Conservation (phyloP, 2,113 vertebrate species). For the Centropus bengalensis region DNA sequence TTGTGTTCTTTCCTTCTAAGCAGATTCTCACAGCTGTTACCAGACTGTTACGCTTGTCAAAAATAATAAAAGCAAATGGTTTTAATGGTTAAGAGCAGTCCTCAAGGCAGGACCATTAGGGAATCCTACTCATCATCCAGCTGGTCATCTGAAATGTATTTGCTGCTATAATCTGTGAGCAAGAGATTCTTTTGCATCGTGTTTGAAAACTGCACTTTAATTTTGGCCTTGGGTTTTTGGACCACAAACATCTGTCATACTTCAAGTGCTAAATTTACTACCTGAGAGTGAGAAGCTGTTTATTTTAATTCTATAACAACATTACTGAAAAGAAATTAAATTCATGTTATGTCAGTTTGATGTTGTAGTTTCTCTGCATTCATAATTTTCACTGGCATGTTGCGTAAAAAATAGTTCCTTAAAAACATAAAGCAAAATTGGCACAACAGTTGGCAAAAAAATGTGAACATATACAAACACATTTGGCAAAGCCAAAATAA, state of each 20-base stretch:
- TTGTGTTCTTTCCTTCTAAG: not conserved
- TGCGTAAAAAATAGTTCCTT: not conserved
- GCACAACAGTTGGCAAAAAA: not conserved
- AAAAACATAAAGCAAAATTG: not conserved
- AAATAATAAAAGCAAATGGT: slow-evolving; percentile 48
- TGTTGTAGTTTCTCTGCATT: not conserved
- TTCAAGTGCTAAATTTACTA: slow-evolving; percentile 5
- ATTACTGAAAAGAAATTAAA: not conserved
- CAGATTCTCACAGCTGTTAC: slow-evolving; percentile 21
- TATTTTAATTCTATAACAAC: not conserved
- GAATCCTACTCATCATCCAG: not conserved
- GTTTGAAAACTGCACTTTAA: not conserved
- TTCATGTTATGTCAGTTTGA: not conserved
- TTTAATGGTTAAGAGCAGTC: not conserved
- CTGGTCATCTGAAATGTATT: slow-evolving; percentile 7
- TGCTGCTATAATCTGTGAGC: not conserved
- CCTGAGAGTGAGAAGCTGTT: not conserved
- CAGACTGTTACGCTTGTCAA: slow-evolving; percentile 47
- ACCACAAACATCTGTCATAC: not conserved
- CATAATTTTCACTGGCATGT: not conserved
- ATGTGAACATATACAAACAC: not conserved
- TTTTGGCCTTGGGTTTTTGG: not conserved
- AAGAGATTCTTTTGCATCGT: not conserved
- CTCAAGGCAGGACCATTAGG: not conserved
- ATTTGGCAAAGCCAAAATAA: slow-evolving; percentile 4